Base-by-base conservation (phyloP, 2,888 invertebrate species). In the Papilio gigon region DNA sequence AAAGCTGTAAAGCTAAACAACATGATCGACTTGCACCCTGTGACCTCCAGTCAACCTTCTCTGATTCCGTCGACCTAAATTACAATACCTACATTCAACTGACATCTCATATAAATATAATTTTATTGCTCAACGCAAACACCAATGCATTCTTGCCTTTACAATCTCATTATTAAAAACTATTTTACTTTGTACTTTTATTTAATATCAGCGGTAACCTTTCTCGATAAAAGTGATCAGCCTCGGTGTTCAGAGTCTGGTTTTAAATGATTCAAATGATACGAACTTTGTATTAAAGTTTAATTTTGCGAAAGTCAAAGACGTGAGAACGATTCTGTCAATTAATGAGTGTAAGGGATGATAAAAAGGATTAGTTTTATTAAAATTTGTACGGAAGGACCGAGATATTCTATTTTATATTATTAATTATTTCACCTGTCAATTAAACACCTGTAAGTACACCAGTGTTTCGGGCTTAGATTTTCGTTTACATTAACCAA, bases 21-120 rank as follows among this genome's bases (percentile, higher is more conserved):
- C 33, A 37, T 56, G 37, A 37, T 60, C 25, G 22, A 40, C 25
- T 53, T 42, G 5, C 60, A 56, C 65, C 53, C 61, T 42, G 17
- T 35, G 35, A 27, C 42, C 63, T 70, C 72, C 73, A 64, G 59
- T 68, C 50, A 77, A 78, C 77, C 80, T 80, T 74, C 68, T 74
- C 67, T 56, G 69, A 69, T 71, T 69, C 50, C 53, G 60, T 25
- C 72, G 65, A 70, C 72, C 67, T 60, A 70, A 64, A 60, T 71
- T 42, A 70, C 69, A 67, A 67, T 64, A 60, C 50, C 42, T 53
- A 58, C 60, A 14, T 67, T 71, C 70, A 71, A 65, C 71, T 72
- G 71, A 71, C 62, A 70, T 69, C 53, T 62, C 56, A 44, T 62
- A 56, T 70, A 70, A 62, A 65, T 65, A 66, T 56, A 62, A 56